Base-by-base conservation (phyloP, 1,140 invertebrate genomes). In the Papilio aristodemus region DNA sequence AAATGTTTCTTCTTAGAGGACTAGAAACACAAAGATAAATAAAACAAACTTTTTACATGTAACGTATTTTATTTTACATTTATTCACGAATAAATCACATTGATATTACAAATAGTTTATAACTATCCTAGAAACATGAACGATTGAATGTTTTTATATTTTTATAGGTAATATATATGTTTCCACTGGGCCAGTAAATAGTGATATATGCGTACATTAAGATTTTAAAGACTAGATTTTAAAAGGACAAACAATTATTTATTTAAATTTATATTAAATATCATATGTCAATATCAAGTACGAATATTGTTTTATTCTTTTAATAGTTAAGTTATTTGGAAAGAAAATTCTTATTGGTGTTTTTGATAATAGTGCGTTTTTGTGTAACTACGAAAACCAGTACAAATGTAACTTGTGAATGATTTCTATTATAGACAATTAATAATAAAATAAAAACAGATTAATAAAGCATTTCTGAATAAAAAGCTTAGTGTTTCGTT, bases 71-170 rank as follows among this genome's bases (percentile, higher is more conserved):
- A 62, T 62, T 36, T 22, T 38, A 62, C 59, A 62, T 62, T 62
- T 62, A 62, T 62, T 62, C 59, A 62, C 59, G 59, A 68, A 74
- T 77, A 75, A 75, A 60, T 77, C 66, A 79, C 64, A 73, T 70
- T 38, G 68, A 70, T 38, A 6, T 62, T 62, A 60, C 64, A 68
- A 75, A 74, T 71, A 41, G 63, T 74, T 80, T 73, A 78, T 70
- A 79, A 76, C 75, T 79, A 79, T 73, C 57, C 74, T 79, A 79
- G 72, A 76, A 77, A 79, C 79, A 68, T 72, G 66, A 57, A 60
- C 25, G 54, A 57, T 17, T 37, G 9, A 36, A 36, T 38, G 59
- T 14, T 46, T 46, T 46, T 39, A 13, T 13, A 19, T 17, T 32
- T 3, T 32, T 32, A 32, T 32, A 32, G 8, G 19, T 19, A 9